These are phyloP conservation scores for Acrocyrtus sp. DNA, from an alignment of 2,888 invertebrate species.

Conservation along the genomic window DNA sequence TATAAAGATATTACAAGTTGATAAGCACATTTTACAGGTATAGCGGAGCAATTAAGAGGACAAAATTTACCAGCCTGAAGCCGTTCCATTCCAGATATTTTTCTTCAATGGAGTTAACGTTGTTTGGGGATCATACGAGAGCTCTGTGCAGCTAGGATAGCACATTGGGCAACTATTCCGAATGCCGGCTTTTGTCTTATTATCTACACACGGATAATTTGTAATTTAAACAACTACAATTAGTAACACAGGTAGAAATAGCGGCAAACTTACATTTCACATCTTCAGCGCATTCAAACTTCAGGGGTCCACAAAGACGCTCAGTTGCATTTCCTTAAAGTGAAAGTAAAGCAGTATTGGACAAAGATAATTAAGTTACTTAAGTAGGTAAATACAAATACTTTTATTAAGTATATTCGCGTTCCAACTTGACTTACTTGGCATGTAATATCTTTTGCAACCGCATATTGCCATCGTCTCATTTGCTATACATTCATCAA, in stretches of 20 bases:
- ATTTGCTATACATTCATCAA: conserved; percentile 60
- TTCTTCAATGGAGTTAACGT: conserved; percentile 28
- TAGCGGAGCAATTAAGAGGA: no score
- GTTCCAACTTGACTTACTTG: conserved; percentile 43
- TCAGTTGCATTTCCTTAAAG: conserved; percentile 44
- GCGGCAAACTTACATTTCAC: conserved; percentile 53
- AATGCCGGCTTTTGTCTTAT: conserved; percentile 33
- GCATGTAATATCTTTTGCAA: conserved; percentile 60
- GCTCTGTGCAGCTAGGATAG: conserved; percentile 46
- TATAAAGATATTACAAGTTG: not conserved
- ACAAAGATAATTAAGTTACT: not conserved
- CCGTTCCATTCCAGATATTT: conserved; percentile 39
- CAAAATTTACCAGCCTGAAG: conserved; percentile 27
- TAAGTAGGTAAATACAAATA: not conserved
- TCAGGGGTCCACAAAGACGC: conserved; percentile 47
- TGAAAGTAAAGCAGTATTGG: no score
- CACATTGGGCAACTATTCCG: conserved; percentile 36
- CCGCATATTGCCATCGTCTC: conserved; percentile 38
- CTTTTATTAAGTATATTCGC: not conserved
- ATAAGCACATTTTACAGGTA: not conserved
- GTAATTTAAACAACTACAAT: not conserved
- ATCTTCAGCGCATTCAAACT: conserved; percentile 49
- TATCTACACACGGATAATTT: no score
- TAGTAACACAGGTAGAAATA: no score
- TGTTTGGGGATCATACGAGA: conserved; percentile 38